Evolutionary conservation across 2,113 vertebrate genomes (phyloP), one percentile per base, ranked within the genome.

Genomic region (Scortum barcoo): DNA sequence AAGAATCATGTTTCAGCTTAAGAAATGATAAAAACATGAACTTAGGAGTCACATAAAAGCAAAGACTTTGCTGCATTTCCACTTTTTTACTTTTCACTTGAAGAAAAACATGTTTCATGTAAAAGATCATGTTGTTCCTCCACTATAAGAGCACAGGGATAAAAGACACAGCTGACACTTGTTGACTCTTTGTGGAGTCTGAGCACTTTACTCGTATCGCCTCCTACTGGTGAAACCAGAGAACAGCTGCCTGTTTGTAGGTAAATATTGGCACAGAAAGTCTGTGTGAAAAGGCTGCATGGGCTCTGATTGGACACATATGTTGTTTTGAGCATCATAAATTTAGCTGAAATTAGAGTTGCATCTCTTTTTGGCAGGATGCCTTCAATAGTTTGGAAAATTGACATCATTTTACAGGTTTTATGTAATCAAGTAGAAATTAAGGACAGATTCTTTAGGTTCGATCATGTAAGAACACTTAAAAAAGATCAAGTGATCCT

Each of bases 171-270:
- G 28, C 4, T 28, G 26, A 30, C 38, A 13, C 22, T 7, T 42
- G 5, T 65, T 17, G 26, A 2, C 16, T 33, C 30, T 71, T 40
- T 13, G 17, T 60, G 40, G n/a, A 24, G 24, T 3, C 36, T 33
- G 24, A 36, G 24, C 67, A 38, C 6, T 26, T 36, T 50, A 54
- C 4, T 13, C 58, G 5, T 60, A 19, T 57, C 22, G 78, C 75
- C 86, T 14, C 56, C 79, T 83, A 16, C 11, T 76, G 83, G 67
- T 38, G 2, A 28, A 76, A 76, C 12, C 1, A 2, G 30, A 57
- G 0, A 70, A 62, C 66, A 30, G n/a, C 4, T 38, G 8, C 1
- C 22, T 3, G 8, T 42, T 2, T 20, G n/a, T 9, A n/a, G n/a
- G 38, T 30, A 30, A 58, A 58, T 7, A 28, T 19, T 14, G 0